phyloP scores from a whole-genome alignment of 2,797 vertebrate species.

The Xenopus petersii region DNA sequence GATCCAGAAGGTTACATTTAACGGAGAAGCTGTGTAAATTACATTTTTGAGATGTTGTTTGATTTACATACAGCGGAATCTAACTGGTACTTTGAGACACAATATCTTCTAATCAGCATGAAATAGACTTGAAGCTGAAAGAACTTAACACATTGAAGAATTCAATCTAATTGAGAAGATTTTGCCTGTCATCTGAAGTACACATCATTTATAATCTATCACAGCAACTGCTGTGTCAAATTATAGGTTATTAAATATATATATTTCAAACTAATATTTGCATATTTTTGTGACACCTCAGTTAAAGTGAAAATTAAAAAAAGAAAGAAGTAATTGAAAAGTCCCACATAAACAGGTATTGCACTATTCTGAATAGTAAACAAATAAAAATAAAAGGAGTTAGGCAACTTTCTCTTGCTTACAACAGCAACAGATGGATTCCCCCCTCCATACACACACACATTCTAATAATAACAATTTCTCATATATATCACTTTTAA shows the following conservation, averaged over 20 bases:
- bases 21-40: not conserved
- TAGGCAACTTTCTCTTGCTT: too few species aligned
- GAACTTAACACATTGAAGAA: constrained; percentile 37
- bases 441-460: too few species aligned
- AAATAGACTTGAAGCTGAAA: constrained; percentile 27
- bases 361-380: too few species aligned
- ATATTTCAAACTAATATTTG: constrained; percentile 35
- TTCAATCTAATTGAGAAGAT: constrained; percentile 33
- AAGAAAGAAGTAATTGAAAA: too few species aligned
- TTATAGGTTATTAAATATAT: constrained; percentile 38
- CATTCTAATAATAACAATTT: too few species aligned
- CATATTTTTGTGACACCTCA: constrained; percentile 32
- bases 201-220: constrained; percentile 32
- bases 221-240: constrained; percentile 27
- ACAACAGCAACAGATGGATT: too few species aligned
- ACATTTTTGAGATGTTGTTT: not conserved
- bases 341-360: too few species aligned
- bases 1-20: not conserved
- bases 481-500: too few species aligned
- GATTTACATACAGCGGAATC: constrained; percentile 1
- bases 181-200: constrained; percentile 23
- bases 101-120: constrained; percentile 24
- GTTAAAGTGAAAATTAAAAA: constrained; percentile 34
- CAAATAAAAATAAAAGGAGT: too few species aligned
- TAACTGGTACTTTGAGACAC: too few species aligned